Base-by-base conservation (phyloP, 2,888 invertebrate genomes). In the Entomobrya multifasciata region DNA sequence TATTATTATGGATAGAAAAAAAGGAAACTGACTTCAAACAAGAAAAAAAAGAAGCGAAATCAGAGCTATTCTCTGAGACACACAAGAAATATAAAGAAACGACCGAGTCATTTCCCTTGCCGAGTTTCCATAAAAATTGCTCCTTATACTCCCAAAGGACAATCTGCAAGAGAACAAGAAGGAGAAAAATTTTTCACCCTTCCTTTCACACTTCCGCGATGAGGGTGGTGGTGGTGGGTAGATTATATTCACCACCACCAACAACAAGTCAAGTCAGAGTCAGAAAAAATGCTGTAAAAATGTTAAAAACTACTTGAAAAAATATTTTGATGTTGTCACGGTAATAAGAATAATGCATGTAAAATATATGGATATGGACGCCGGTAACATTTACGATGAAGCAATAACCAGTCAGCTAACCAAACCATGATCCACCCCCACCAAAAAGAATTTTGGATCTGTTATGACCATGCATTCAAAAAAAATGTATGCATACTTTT, bases 101-200 rank as follows among this genome's bases (percentile, higher is more conserved):
- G 86, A 86, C 80, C 86, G 81, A 86, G 86, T 86, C 86, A 86
- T 86, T 86, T 86, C 86, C 86, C 86, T 76, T 81, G 77, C 86
- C n/a, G n/a, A n/a, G n/a, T n/a, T 86, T 86, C 86, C 81, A 86
- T 86, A 86, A 81, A 86, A 86, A 86, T 81, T 81, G 77, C 77
- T 81, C 76, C 72, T 81, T 86, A 86, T 86, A 86, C 65, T 86
- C 86, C 86, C 86, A 20, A 81, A 76, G 86, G 86, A 86, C 55
- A 60, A 70, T 81, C 86, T 76, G n/a, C 5, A 30, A 60, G 67
- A 62, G 47, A 77, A 74, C 47, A 30, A 57, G 65, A 52, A 36
- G 65, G 57, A 70, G 74, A 77, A 84, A 78, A 67, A 36, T 82
- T 79, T 86, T 86, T 86, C 86, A 86, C 86, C 86, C 86, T 86